Evolutionary conservation across 2,888 invertebrate genomes (phyloP), one percentile per base, ranked within the genome.

Genomic region (Latrodectus elegans): DNA sequence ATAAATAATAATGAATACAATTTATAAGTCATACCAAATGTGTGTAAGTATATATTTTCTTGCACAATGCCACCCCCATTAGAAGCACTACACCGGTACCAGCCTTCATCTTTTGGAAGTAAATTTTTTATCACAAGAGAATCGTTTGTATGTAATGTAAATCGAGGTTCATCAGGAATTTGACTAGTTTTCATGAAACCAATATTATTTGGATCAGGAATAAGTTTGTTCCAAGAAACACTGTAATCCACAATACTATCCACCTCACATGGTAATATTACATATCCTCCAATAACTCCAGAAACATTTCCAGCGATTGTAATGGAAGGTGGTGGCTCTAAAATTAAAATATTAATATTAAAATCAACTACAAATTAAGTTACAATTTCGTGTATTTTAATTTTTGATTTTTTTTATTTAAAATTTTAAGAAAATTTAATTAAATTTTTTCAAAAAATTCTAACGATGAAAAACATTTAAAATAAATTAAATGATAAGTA

Each of bases 311-410:
- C 89, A 3, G 92, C 91, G 9, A 91, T 91, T 8, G 91, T 89
- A 52, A 94, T 93, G 26, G 91, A 91, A 4, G 94, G 94, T 0
- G 93, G 93, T 0, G 93, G 93, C 90, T 93, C 94, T 93, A 91
- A 79, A 90, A 88, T 53, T 38, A 6, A 38, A 38, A 6, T 38
- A 38, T 38, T 38, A 6, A 38, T 38, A 6, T 38, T 38, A 38
- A 38, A 38, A 38, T 6, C 38, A 38, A 38, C 38, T 38, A 38
- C 3, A 38, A 38, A 38, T 3, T 38, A 38, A 38, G 6, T 38
- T 38, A 38, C 38, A 6, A 38, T 38, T 38, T 38, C 38, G 0
- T 38, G 38, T 1, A 38, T 2, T 6, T 38, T 6, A 6, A 38
- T 38, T 38, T 38, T 38, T 4, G 0, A 38, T 38, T 38, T 38